Evolutionary conservation across 1,140 invertebrate species (phyloP).

Genomic region (Stegodyphus mimosarum): DNA sequence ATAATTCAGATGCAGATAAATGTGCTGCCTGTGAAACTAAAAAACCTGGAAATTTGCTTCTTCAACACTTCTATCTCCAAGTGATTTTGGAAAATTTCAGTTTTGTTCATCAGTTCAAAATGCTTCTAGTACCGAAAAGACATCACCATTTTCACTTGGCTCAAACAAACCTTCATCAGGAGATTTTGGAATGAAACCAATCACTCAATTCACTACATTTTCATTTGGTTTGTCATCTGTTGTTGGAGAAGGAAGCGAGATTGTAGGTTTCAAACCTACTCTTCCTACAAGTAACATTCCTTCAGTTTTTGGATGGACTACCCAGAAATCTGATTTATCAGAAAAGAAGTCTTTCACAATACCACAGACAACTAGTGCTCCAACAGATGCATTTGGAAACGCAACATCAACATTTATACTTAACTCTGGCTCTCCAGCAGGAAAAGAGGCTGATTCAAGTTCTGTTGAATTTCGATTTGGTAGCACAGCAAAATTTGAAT

Average conservation of each 20-base stretch:
- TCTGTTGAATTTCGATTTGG: constrained; percentile 69
- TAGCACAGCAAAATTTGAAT: constrained; percentile 74
- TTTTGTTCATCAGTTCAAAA: background rate
- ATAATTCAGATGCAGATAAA: constrained; percentile 66
- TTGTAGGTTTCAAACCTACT: constrained; percentile 13
- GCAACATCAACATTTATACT: constrained; percentile 26
- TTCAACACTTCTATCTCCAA: background rate
- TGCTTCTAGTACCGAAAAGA: too few species aligned
- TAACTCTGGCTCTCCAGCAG: constrained; percentile 57
- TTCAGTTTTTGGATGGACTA: constrained; percentile 18
- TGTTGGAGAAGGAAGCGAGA: constrained; percentile 26
- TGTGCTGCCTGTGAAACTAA: constrained; percentile 76
- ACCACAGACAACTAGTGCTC: too few species aligned
- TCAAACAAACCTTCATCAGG: background rate
- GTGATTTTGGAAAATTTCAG: background rate
- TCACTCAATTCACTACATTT: constrained; percentile 38
- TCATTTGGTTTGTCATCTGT: constrained; percentile 35
- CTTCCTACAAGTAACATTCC: background rate
- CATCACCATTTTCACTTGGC: constrained; percentile 3
- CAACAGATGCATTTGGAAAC: background rate
- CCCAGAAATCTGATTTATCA: background rate
- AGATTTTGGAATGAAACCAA: constrained; percentile 38
- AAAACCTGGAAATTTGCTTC: constrained; percentile 64
- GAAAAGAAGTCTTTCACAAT: background rate
- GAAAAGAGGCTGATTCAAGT: constrained; percentile 26